Evolutionary conservation across 2,797 vertebrate species (phyloP).

Genomic region (Pelodytes ibericus): DNA sequence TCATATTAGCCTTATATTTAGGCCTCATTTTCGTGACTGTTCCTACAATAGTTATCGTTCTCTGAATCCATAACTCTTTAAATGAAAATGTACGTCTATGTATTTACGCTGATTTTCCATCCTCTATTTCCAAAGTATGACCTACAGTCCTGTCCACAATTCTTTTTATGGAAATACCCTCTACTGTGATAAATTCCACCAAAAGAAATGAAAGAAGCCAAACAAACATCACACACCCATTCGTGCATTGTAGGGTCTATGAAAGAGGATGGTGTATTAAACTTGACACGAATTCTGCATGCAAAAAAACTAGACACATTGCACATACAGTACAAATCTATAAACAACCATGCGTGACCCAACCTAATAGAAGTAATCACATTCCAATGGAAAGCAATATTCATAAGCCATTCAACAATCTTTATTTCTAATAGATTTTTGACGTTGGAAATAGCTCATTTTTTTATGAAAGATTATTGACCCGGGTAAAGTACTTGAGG

Average conservation of each 20-base stretch:
- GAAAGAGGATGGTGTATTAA: neutral
- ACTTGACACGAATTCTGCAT: neutral
- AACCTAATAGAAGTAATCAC: conserved; percentile 23
- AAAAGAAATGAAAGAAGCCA: no score
- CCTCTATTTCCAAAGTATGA: no score
- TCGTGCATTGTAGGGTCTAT: neutral
- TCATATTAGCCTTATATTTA: no score
- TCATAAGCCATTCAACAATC: conserved; percentile 38
- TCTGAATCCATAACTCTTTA: no score
- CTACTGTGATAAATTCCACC: no score
- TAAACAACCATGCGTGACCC: conserved; percentile 20
- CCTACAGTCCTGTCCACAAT: no score
- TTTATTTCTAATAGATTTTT: conserved; percentile 44
- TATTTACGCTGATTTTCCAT: no score
- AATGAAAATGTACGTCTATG: no score
- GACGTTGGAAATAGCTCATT: conserved; percentile 28
- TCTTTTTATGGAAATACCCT: no score
- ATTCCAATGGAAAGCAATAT: conserved; percentile 41
- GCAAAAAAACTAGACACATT: neutral
- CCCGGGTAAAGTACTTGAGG: conserved; percentile 16
- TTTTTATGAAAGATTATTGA: conserved; percentile 41
- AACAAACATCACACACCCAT: neutral
- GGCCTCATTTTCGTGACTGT: no score
- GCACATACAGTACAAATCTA: conserved; percentile 4
- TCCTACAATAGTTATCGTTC: no score